Evolutionary conservation across 1,140 invertebrate species (phyloP), one percentile per base, ranked within the genome.

Genomic region (Pygmarrhopalites habei): DNA sequence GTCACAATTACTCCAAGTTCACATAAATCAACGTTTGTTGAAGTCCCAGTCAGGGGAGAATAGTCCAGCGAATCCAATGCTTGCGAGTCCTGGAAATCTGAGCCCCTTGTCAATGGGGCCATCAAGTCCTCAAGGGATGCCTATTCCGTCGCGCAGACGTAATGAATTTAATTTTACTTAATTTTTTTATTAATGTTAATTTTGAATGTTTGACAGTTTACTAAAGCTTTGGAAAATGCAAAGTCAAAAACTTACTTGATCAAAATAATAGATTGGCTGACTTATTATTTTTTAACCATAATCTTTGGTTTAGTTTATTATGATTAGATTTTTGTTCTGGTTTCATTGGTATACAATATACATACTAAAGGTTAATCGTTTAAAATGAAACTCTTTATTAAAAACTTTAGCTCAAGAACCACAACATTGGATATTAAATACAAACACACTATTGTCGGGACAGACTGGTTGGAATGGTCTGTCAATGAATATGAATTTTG

Each of bases 1-100:
- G 68, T 70, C 69, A 10, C 69, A 71, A 43, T 26, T 71, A 28
- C 51, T 71, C 5, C 69, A 71, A 64, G 64, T 71, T 41, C 66
- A 71, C 44, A 64, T 71, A 19, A 66, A 65, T 35, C 63, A 67
- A 32, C 23, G 60, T 12, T 19, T 66, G 43, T 25, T 71, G 35
- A 71, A 71, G 51, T 29, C 60, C 4, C 49, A 63, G 23, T 64
- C 62, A 14, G 66, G 65, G 7, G 65, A 71, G 21, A 71, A 66
- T 60, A 66, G 60, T 49, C 65, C 65, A 0, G 30, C 39, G 0
- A 67, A 63, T 58, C 66, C 65, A 32, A 65, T 66, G 57, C 26
- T 69, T 23, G 60, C 52, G 0, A 66, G 60, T 57, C 66, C 69
- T 17, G 63, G 53, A 26, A 57, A 47, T 25, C 19, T 68, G 21